These are phyloP conservation scores for Sciaenops ocellatus DNA, from an alignment of 2,797 vertebrate genomes.

Conservation along the genomic window DNA sequence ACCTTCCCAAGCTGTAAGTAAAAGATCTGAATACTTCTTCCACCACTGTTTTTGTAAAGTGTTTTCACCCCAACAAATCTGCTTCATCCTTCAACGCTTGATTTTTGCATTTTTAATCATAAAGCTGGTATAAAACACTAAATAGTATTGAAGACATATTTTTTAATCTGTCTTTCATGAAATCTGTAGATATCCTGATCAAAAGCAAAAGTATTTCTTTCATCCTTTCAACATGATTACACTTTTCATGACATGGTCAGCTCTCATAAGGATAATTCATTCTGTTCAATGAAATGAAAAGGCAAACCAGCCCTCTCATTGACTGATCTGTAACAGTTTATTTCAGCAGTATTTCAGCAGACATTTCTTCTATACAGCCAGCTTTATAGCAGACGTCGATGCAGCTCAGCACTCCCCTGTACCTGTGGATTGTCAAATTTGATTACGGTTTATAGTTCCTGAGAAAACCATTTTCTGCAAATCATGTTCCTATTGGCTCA, in stretches of 20 bases:
- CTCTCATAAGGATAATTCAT: constrained; percentile 17
- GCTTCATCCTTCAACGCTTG: neutral
- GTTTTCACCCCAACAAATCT: neutral
- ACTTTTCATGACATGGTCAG: neutral
- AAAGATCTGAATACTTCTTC: no score
- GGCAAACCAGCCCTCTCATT: constrained; percentile 6
- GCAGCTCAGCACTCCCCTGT: constrained; percentile 5
- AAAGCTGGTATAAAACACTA: neutral
- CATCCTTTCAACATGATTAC: constrained; percentile 7
- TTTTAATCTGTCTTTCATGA: neutral
- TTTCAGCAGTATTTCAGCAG: constrained; percentile 44
- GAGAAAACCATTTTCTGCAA: constrained; percentile 35
- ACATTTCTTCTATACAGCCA: constrained; percentile 28
- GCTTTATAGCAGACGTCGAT: constrained; percentile 17
- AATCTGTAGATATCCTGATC: neutral
- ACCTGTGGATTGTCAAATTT: constrained; percentile 29
- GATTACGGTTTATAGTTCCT: constrained; percentile 34
- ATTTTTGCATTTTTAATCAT: neutral
- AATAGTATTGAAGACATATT: neutral
- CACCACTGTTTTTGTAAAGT: no score
- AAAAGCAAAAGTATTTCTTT: neutral
- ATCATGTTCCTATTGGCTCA: constrained; percentile 39
- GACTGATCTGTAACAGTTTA: constrained; percentile 44
- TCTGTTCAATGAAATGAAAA: constrained; percentile 21
- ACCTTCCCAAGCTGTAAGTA: no score